phyloP scores from a whole-genome alignment of 92 coral and sea anemone genomes.

The Epizoanthus rinbou region DNA sequence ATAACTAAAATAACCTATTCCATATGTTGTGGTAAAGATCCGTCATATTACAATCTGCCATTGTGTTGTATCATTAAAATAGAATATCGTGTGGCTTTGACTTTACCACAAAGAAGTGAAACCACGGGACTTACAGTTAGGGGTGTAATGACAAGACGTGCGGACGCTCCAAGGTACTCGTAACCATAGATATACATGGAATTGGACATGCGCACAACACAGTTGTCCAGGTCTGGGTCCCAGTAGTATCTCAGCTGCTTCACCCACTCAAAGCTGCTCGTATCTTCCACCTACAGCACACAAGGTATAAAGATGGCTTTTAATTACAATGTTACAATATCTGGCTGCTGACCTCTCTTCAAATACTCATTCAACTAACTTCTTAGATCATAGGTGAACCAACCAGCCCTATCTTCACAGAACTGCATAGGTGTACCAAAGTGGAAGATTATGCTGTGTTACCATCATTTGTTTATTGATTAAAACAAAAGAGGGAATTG shows the following conservation, averaged over 20 bases:
- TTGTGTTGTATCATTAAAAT: too few relatives aligned
- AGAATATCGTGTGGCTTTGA: background rate
- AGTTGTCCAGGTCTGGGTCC: conserved; percentile 99
- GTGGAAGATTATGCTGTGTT: too few relatives aligned
- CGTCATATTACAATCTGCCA: too few relatives aligned
- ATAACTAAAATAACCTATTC: too few relatives aligned
- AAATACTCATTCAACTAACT: too few relatives aligned
- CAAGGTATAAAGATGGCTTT: background rate
- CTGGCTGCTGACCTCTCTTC: too few relatives aligned
- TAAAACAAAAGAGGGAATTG: too few relatives aligned
- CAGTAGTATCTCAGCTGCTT: conserved; percentile 98
- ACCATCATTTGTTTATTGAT: too few relatives aligned
- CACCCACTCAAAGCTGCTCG: conserved; percentile 96
- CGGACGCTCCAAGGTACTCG: conserved; percentile 97
- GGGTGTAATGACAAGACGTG: conserved; percentile 97
- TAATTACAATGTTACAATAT: background rate
- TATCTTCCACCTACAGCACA: conserved; percentile 79
- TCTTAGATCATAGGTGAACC: too few relatives aligned
- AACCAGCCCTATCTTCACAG: too few relatives aligned
- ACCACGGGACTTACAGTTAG: conserved; percentile 76
- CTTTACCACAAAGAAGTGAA: background rate
- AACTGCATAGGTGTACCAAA: too few relatives aligned
- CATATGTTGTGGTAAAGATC: too few relatives aligned
- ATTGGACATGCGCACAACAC: conserved; percentile 99
- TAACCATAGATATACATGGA: conserved; percentile 98